Percentiles rank a stretch among this genome's conserved stretches.
Conservation (phyloP, 2,797 vertebrate species). For the Glossophaga mutica region DNA sequence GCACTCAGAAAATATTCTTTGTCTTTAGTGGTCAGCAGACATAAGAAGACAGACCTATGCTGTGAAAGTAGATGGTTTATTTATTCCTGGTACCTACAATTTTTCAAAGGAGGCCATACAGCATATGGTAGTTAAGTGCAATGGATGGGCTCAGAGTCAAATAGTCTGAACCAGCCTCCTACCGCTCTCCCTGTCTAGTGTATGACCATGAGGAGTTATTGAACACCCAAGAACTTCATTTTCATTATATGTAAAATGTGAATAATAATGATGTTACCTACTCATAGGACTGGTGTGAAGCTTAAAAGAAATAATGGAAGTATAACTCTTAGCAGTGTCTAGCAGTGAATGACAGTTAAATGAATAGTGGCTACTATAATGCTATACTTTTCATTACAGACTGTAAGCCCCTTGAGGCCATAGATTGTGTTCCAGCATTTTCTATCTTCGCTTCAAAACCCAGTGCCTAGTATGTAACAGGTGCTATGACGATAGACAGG, state of each 20-base stretch:
- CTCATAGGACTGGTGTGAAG: not conserved
- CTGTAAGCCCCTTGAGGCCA: not conserved
- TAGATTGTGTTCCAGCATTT: not conserved
- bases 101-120: not conserved
- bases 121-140: not conserved
- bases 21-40: not conserved
- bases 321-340: not conserved
- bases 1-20: not conserved
- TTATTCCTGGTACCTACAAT: not conserved
- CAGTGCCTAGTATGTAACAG: not conserved
- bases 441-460: not conserved
- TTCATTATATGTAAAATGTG: not conserved
- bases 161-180: not conserved
- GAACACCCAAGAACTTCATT: not conserved
- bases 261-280: not conserved
- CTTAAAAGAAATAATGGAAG: not conserved
- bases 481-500: not conserved
- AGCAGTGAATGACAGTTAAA: not conserved
- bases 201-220: not conserved
- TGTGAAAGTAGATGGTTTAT: not conserved
- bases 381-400: not conserved
- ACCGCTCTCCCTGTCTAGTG: not conserved
- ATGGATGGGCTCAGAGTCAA: not conserved
- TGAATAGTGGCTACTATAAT: not conserved
- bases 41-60: not conserved